Evolutionary conservation across 2,888 invertebrate species (phyloP).

Genomic region (Rhamnusium bicolor): DNA sequence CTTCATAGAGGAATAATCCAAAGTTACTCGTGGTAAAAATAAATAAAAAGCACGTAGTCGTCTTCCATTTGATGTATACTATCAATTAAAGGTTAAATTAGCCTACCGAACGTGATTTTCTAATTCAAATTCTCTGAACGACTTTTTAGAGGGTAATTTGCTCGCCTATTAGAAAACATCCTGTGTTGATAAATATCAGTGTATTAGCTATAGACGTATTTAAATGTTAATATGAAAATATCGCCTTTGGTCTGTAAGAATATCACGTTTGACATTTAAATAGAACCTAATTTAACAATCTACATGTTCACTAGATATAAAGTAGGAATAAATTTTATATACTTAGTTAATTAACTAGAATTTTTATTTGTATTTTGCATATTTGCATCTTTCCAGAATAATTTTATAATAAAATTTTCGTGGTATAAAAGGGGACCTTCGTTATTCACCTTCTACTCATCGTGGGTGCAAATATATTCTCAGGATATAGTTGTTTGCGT

Average conservation of each 20-base stretch:
- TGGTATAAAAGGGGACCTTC: neutral
- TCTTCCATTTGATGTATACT: too few species aligned
- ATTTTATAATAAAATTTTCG: neutral
- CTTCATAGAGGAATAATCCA: too few species aligned
- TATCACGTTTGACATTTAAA: neutral
- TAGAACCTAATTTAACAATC: neutral
- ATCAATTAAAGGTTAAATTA: too few species aligned
- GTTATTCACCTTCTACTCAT: neutral
- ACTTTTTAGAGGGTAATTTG: too few species aligned
- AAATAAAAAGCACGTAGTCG: too few species aligned
- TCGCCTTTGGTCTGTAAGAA: neutral
- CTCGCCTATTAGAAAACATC: too few species aligned
- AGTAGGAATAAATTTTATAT: neutral
- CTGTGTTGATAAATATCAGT: too few species aligned
- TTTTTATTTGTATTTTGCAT: neutral
- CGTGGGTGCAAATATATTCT: conserved; percentile 9
- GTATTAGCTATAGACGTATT: too few species aligned
- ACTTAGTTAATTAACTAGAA: neutral
- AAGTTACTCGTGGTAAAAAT: too few species aligned
- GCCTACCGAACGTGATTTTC: too few species aligned
- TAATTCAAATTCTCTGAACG: too few species aligned
- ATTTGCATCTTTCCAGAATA: neutral
- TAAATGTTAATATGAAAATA: neutral
- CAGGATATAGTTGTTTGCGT: neutral
- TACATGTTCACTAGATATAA: neutral